Evolutionary conservation across 2,797 vertebrate genomes (phyloP).

Genomic region (Periophthalmus magnuspinnatus): DNA sequence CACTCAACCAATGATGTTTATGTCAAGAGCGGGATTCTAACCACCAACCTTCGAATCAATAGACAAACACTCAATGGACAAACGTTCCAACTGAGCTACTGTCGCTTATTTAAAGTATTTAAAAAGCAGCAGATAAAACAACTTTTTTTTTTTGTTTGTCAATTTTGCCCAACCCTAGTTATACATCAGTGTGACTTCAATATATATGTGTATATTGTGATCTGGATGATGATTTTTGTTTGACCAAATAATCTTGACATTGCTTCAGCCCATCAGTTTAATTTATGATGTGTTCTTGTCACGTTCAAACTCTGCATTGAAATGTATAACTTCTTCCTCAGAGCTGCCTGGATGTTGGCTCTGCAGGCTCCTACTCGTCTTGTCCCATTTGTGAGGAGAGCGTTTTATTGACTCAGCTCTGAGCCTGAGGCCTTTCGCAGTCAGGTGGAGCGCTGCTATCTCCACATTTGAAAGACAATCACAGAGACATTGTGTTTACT

Average conservation of each 20-base stretch:
- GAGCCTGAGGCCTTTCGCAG: conserved; percentile 70
- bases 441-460: conserved; percentile 68
- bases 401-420: conserved; percentile 71
- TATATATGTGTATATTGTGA: neutral
- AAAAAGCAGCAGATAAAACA: no score
- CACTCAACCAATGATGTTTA: no score
- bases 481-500: conserved; percentile 73
- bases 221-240: no score
- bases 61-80: no score
- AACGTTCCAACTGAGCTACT: no score
- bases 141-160: no score
- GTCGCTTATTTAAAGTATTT: no score
- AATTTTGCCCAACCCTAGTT: no score
- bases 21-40: no score
- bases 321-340: conserved; percentile 13
- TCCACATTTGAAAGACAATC: conserved; percentile 78
- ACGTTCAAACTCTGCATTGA: neutral
- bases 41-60: no score
- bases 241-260: neutral
- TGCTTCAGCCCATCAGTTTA: neutral
- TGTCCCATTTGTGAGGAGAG: conserved; percentile 61
- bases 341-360: conserved; percentile 13
- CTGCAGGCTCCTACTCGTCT: conserved; percentile 51
- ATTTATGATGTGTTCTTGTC: neutral
- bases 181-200: no score